These are phyloP conservation scores for Linnaemya tessellans DNA, from an alignment of 2,888 invertebrate genomes.

Conservation along the genomic window DNA sequence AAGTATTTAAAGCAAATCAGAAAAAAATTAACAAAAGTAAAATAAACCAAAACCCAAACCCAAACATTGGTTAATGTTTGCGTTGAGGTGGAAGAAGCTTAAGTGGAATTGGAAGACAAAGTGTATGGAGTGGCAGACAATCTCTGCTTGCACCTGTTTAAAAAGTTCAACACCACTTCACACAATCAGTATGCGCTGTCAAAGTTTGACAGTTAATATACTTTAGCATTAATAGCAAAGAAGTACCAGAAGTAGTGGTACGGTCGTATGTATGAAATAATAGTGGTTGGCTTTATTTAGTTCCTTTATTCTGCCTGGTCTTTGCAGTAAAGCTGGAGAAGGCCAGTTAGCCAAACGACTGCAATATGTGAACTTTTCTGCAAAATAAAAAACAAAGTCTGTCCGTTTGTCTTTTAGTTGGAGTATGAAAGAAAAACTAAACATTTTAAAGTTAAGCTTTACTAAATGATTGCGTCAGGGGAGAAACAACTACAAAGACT, in stretches of 20 bases:
- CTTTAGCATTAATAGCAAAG: constrained; percentile 75
- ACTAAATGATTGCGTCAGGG: constrained; percentile 76
- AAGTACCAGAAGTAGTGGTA: constrained; percentile 37
- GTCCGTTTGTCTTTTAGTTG: constrained; percentile 10
- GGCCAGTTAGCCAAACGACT: constrained; percentile 44
- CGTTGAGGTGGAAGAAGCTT: constrained; percentile 40
- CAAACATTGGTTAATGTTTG: constrained; percentile 39
- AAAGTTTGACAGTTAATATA: constrained; percentile 76
- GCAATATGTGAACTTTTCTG: constrained; percentile 54
- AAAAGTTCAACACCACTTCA: constrained; percentile 73
- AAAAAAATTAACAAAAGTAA: background rate
- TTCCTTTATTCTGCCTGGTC: constrained; percentile 39
- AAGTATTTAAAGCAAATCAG: constrained; percentile 40
- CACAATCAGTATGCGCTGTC: constrained; percentile 77
- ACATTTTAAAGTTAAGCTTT: constrained; percentile 70
- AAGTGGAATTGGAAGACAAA: constrained; percentile 43
- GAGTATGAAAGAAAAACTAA: constrained; percentile 47
- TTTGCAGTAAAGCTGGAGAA: constrained; percentile 44
- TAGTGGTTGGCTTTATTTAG: constrained; percentile 44
- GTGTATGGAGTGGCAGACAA: constrained; percentile 62
- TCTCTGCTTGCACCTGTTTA: constrained; percentile 75
- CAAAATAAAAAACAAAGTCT: constrained; percentile 7
- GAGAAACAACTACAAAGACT: constrained; percentile 68
- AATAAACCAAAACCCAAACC: constrained; percentile 24
- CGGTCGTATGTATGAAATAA: constrained; percentile 69